phyloP scores from a whole-genome alignment of 64 coral and sea anemone species.

The Actinia tenebrosa region DNA sequence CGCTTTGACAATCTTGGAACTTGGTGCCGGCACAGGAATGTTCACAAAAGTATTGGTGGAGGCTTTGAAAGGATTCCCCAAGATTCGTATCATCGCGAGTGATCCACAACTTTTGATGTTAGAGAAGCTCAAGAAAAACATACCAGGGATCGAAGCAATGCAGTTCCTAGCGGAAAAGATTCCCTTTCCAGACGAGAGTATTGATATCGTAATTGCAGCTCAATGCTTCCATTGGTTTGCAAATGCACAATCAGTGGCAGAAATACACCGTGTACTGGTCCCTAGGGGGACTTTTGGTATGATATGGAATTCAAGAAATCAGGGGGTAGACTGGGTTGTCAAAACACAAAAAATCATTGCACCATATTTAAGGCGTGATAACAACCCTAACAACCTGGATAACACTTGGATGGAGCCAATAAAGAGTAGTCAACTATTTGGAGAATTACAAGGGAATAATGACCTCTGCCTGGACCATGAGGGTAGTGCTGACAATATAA shows the following conservation, averaged over 20 bases:
- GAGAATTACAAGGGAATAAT: neutral
- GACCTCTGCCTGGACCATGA: neutral
- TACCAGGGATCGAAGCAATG: constrained; percentile 56
- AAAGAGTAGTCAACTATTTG: neutral
- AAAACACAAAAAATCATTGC: constrained; percentile 59
- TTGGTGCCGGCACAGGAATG: constrained; percentile 79
- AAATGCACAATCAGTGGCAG: constrained; percentile 48
- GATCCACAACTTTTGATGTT: constrained; percentile 71
- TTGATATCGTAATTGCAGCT: constrained; percentile 62
- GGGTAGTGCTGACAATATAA: constrained; percentile 15
- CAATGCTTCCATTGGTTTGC: constrained; percentile 88
- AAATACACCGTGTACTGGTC: constrained; percentile 83
- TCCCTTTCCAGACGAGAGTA: constrained; percentile 46
- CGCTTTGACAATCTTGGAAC: constrained; percentile 58
- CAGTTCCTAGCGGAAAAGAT: constrained; percentile 68
- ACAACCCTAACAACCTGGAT: constrained; percentile 7
- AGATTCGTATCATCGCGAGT: constrained; percentile 51
- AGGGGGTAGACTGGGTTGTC: constrained; percentile 47
- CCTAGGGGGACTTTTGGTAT: constrained; percentile 65
- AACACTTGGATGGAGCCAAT: constrained; percentile 9
- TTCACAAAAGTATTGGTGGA: constrained; percentile 68
- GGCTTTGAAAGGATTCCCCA: constrained; percentile 19
- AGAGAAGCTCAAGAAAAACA: constrained; percentile 46
- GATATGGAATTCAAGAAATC: constrained; percentile 76
- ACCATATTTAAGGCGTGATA: neutral